These are phyloP conservation scores for Stenotaenia linearis DNA, from an alignment of 2,888 invertebrate species.

Conservation along the genomic window DNA sequence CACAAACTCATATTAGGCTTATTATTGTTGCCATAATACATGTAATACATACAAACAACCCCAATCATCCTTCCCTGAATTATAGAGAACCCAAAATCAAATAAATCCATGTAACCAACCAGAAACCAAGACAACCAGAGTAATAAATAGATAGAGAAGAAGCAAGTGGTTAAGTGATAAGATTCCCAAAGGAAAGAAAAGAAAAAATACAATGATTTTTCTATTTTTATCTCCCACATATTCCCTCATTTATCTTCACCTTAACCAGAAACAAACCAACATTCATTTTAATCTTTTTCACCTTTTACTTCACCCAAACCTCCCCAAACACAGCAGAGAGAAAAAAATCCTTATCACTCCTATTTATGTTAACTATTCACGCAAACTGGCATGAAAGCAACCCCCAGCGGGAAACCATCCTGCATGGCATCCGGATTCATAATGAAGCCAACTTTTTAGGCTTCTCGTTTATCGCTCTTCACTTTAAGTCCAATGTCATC, in stretches of 20 bases:
- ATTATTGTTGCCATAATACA: background rate
- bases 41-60: background rate
- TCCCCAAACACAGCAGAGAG: background rate
- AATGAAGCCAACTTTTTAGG: background rate
- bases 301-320: background rate
- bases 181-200: no score
- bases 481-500: no score
- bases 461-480: no score
- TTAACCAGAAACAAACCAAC: background rate
- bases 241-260: no score
- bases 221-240: no score
- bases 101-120: no score
- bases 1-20: background rate
- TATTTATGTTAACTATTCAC: conserved; percentile 4
- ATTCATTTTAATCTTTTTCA: background rate
- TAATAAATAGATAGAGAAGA: no score
- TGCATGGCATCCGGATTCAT: background rate
- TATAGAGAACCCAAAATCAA: background rate
- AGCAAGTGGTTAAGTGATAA: no score
- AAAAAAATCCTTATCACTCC: background rate
- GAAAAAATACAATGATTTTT: no score
- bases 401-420: background rate
- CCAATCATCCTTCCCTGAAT: background rate
- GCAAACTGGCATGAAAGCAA: background rate
- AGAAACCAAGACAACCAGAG: no score